phyloP scores from a whole-genome alignment of 1,140 invertebrate genomes.

The Drosophila bipectinata region DNA sequence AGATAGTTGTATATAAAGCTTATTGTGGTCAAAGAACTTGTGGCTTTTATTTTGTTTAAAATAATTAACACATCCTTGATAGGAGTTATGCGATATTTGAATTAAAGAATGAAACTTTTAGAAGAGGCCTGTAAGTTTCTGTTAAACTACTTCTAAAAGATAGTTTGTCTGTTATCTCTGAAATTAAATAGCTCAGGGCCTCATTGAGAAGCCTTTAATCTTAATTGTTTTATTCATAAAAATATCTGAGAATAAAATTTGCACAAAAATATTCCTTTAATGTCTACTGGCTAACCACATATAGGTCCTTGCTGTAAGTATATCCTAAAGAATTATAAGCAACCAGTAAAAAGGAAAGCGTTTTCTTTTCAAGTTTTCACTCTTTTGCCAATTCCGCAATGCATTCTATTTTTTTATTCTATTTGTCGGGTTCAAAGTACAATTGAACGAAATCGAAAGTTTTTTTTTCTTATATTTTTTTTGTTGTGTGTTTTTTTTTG shows the following conservation, averaged over 20 bases:
- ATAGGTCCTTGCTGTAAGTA: not conserved
- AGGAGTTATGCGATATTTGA: no score
- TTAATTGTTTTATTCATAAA: no score
- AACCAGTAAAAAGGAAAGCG: slow-evolving; percentile 29
- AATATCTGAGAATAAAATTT: no score
- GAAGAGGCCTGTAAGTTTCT: no score
- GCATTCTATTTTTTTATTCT: slow-evolving; percentile 60
- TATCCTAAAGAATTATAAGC: slow-evolving; percentile 38
- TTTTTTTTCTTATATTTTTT: slow-evolving; percentile 46
- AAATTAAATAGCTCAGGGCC: no score
- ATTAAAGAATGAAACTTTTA: no score
- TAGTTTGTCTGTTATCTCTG: no score
- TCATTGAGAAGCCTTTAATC: no score
- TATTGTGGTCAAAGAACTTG: not conserved
- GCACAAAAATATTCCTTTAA: slow-evolving; percentile 6
- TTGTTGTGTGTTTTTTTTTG: slow-evolving; percentile 18
- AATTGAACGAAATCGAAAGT: slow-evolving; percentile 80
- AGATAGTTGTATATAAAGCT: no score
- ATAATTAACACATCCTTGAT: no score
- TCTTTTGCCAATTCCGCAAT: slow-evolving; percentile 63
- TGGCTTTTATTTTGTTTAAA: no score
- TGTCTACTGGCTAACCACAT: not conserved
- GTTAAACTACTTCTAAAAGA: no score
- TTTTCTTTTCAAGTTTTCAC: slow-evolving; percentile 63
- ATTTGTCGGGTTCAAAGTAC: slow-evolving; percentile 74